Base-by-base conservation (phyloP, 2,797 vertebrate species). In the Argya squamiceps region DNA sequence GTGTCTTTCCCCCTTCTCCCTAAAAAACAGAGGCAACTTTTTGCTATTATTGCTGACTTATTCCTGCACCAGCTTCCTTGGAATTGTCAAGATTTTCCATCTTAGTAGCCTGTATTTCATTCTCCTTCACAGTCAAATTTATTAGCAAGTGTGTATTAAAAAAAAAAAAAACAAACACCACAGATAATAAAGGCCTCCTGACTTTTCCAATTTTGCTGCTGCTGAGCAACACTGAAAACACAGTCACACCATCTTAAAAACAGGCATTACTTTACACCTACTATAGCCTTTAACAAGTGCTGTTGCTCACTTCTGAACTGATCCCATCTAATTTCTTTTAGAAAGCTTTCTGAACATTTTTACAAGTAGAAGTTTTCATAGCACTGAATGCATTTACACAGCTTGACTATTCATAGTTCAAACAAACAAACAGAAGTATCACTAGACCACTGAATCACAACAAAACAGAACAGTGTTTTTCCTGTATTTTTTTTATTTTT, bases 221-320 rank as follows among this genome's bases (percentile, higher is more conserved):
- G 75, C 79, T 73, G 71, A 96, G 88, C 59, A 58, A 78, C 65
- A 84, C 34, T n/a, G 63, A 62, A 79, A 87, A 78, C 60, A 77
- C 16, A 88, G 43, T 32, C 43, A 60, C 13, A 71, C 9, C n/a
- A 52, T 46, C 85, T 63, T 65, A 46, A 69, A 75, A 84, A 12
- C n/a, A 79, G 34, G 46, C 50, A 62, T 22, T 53, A 41, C 13
- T 43, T 36, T 47, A 60, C 53, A 68, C 32, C 74, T 68, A 46
- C 36, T 37, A 39, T 55, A 15, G 13, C 37, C 63, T 84, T 58
- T 9, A 43, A 50, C n/a, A 43, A 62, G 20, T 23, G 49, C 32
- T 63, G 18, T 22, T 52, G 36, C 50, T 92, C 50, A 17, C 47
- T 47, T 78, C 67, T 43, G 32, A 84, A 17, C 27, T 20, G 36